Conservation (phyloP, 2,113 vertebrate species). For the Heloderma charlesbogerti region DNA sequence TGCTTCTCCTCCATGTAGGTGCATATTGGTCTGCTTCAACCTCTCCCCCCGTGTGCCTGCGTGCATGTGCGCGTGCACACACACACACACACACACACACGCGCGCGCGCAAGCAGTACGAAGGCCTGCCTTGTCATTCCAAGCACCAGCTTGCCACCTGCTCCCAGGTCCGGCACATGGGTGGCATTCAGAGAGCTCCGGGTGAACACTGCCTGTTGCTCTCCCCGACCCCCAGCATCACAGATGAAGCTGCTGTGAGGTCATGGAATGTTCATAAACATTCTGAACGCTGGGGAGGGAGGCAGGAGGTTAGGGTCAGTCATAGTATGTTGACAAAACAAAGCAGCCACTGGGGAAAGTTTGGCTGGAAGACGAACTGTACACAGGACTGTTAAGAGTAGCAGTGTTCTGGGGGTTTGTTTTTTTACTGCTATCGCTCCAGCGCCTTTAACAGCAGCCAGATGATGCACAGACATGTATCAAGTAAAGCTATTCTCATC, state of each 20-base stretch:
- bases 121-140: not conserved
- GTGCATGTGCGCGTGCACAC: no score
- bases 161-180: not conserved
- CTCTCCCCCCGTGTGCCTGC: rapidly evolving
- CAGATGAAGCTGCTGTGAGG: not conserved
- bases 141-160: not conserved
- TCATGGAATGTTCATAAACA: no score
- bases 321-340: not conserved
- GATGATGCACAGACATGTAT: not conserved
- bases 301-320: not conserved
- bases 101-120: no score
- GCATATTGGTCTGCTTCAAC: not conserved
- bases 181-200: rapidly evolving
- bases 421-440: not conserved
- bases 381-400: no score
- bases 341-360: not conserved
- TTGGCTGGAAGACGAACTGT: not conserved
- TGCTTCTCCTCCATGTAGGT: no score
- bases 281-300: not conserved
- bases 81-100: no score
- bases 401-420: not conserved
- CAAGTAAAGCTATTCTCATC: not conserved
- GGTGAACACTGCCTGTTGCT: not conserved
- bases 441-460: not conserved
- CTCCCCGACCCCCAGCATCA: not conserved